Conservation (phyloP, 1,140 invertebrate genomes). For the Drosophila kepulauana region DNA sequence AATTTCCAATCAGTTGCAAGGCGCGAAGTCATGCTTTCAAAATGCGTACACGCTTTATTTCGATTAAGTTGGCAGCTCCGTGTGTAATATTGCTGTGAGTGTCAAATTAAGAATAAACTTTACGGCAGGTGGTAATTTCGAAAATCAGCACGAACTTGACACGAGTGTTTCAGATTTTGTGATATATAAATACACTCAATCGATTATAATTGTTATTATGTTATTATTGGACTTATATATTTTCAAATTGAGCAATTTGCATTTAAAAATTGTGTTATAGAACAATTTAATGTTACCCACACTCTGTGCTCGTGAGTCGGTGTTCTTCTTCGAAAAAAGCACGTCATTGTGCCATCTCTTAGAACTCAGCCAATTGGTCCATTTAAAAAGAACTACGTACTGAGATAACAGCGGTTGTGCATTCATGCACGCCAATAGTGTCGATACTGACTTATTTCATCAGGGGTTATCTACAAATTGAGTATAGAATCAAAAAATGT, state of each 20-base stretch:
- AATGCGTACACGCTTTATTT: neutral
- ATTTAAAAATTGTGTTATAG: neutral
- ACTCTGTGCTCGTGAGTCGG: neutral
- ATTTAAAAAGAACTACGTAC: slow-evolving; percentile 1
- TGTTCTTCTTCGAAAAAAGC: slow-evolving; percentile 7
- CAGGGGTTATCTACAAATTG: slow-evolving; percentile 2
- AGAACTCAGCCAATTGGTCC: slow-evolving; percentile 11
- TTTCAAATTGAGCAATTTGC: too few species aligned
- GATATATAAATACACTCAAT: too few species aligned
- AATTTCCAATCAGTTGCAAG: too few species aligned
- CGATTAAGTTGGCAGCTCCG: neutral
- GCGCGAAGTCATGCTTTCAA: too few species aligned
- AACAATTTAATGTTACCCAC: neutral
- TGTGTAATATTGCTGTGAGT: neutral
- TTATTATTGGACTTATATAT: too few species aligned
- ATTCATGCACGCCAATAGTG: too few species aligned
- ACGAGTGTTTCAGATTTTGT: neutral
- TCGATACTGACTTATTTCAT: neutral
- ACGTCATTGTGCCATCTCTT: slow-evolving; percentile 19
- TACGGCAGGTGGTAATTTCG: neutral
- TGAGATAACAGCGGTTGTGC: slow-evolving; percentile 5
- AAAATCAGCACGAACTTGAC: neutral
- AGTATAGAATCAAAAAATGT: slow-evolving; percentile 13
- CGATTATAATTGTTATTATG: too few species aligned
- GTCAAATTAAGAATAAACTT: slow-evolving; percentile 1